Evolutionary conservation across 1,140 invertebrate genomes (phyloP).

Genomic region (Ladona fulva): DNA sequence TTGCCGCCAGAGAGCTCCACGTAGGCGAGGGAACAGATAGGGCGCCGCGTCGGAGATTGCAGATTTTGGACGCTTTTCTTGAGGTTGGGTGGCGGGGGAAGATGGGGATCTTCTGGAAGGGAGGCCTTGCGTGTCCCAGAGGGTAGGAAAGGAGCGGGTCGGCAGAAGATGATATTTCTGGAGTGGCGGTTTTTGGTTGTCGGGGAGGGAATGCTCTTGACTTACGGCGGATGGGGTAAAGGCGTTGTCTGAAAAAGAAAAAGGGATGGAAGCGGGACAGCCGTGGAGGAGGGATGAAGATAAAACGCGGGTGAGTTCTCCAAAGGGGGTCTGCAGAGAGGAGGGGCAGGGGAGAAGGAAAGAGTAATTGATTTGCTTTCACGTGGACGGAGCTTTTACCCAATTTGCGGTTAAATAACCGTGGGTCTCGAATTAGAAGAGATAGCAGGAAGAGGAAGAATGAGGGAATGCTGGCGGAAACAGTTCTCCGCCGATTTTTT

Average conservation of each 20-base stretch:
- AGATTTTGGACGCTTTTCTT: not conserved
- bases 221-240: not conserved
- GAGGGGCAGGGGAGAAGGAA: not conserved
- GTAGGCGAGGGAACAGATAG: conserved; percentile 2
- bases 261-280: not conserved
- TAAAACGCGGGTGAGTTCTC: not conserved
- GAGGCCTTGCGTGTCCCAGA: not conserved
- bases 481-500: not conserved
- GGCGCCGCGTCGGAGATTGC: not conserved
- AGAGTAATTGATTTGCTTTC: not conserved
- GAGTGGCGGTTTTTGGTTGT: not conserved
- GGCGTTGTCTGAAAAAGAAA: not conserved
- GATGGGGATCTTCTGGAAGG: not conserved
- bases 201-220: not conserved
- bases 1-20: not conserved
- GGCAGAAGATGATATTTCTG: not conserved
- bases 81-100: not conserved
- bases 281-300: not conserved
- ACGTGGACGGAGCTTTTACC: too few relatives aligned
- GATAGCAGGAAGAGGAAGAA: not conserved
- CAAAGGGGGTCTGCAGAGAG: not conserved
- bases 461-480: not conserved
- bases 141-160: not conserved
- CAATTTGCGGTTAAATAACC: too few relatives aligned
- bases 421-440: not conserved